Conservation (phyloP, 2,113 vertebrate genomes). For the Morone saxatilis region DNA sequence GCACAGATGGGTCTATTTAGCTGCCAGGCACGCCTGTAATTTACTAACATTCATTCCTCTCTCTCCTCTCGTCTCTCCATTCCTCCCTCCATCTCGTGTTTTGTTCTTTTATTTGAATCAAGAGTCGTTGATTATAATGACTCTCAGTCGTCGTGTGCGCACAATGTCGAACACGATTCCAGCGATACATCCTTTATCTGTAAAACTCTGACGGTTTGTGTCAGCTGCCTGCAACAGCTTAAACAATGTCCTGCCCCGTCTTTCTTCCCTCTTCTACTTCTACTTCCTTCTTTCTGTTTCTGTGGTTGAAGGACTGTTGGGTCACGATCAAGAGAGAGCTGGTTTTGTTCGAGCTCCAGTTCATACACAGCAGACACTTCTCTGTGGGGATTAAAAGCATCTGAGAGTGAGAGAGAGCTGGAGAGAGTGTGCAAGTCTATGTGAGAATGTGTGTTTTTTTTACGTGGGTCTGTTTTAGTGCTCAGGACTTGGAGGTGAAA, state of each 20-base stretch:
- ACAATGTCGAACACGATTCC: slow-evolving; percentile 23
- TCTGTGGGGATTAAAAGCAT: slow-evolving; percentile 66
- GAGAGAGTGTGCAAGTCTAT: slow-evolving; percentile 33
- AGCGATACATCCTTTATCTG: slow-evolving; percentile 24
- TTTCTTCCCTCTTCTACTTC: background rate
- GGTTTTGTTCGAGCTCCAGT: slow-evolving; percentile 52
- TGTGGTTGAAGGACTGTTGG: slow-evolving; percentile 41
- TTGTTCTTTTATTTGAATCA: slow-evolving; percentile 65
- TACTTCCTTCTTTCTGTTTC: background rate
- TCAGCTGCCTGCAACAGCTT: slow-evolving; percentile 33
- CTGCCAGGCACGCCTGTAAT: slow-evolving; percentile 80
- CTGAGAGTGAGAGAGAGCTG: slow-evolving; percentile 40
- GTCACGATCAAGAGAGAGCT: slow-evolving; percentile 49
- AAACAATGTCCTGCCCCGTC: slow-evolving; percentile 15
- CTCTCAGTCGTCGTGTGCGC: slow-evolving; percentile 1
- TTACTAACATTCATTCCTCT: slow-evolving; percentile 76
- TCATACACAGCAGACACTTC: slow-evolving; percentile 51
- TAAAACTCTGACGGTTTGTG: slow-evolving; percentile 50
- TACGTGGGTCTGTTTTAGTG: slow-evolving; percentile 65
- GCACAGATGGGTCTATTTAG: slow-evolving; percentile 85
- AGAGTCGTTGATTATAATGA: slow-evolving; percentile 31
- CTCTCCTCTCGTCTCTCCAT: slow-evolving; percentile 10
- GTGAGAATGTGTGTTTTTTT: slow-evolving; percentile 46
- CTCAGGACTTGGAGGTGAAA: slow-evolving; percentile 68
- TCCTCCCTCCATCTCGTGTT: slow-evolving; percentile 41